Conservation (phyloP, 2,888 invertebrate genomes). For the Tenthredo amoena region DNA sequence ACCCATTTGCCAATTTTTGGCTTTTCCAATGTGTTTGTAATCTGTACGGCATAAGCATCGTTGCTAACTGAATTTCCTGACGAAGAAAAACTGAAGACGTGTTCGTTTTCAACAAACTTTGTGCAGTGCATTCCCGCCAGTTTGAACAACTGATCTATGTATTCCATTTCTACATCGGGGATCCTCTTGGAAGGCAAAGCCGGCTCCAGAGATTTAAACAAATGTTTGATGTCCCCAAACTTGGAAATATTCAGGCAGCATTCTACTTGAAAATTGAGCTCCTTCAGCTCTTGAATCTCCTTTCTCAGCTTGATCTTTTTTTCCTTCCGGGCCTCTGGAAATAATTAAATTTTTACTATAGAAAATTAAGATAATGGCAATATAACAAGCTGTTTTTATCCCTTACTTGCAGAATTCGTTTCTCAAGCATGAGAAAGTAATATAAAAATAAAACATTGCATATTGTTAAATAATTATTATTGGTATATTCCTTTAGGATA, state of each 20-base stretch:
- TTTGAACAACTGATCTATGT: constrained; percentile 58
- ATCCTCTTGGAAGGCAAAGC: background rate
- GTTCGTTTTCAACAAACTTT: constrained; percentile 55
- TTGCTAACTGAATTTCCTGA: background rate
- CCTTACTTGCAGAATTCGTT: background rate
- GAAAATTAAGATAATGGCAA: background rate
- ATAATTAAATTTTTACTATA: background rate
- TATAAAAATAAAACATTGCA: background rate
- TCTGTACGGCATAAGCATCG: constrained; percentile 59
- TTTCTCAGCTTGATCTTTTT: constrained; percentile 10
- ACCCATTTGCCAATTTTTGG: constrained; percentile 63
- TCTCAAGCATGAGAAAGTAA: background rate
- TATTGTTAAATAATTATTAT: background rate
- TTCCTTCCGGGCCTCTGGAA: background rate
- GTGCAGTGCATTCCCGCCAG: constrained; percentile 63
- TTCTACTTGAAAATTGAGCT: constrained; percentile 32
- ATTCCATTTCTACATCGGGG: constrained; percentile 2
- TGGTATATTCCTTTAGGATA: background rate
- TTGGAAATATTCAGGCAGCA: constrained; percentile 25
- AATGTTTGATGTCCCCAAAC: constrained; percentile 23
- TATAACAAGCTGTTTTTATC: background rate
- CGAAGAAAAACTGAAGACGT: constrained; percentile 61
- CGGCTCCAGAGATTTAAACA: background rate
- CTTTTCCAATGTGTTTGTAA: constrained; percentile 55
- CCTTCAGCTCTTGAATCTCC: constrained; percentile 5